Percentiles rank a stretch among this genome's conserved stretches.
phyloP scores from a whole-genome alignment of 1,140 invertebrate genomes.

The Eumeta japonica region DNA sequence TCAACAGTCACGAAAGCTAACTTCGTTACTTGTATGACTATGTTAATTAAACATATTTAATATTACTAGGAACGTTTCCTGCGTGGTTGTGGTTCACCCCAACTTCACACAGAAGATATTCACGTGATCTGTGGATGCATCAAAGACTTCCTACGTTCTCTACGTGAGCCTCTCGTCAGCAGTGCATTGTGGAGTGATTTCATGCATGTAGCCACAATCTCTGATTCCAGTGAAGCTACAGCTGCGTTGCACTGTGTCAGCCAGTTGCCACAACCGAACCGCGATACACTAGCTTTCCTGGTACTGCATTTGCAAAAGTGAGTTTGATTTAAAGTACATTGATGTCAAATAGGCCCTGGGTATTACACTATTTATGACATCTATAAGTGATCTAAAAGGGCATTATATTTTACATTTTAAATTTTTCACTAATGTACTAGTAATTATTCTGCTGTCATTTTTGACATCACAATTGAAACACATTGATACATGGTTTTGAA shows the following conservation, averaged over 20 bases:
- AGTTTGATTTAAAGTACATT: constrained; percentile 2
- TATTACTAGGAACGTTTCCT: constrained; percentile 46
- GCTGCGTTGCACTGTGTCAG: constrained; percentile 66
- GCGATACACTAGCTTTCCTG: constrained; percentile 81
- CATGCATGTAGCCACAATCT: constrained; percentile 60
- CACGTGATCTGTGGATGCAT: constrained; percentile 51
- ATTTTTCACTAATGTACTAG: no score
- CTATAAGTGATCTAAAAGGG: no score
- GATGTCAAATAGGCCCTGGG: no score
- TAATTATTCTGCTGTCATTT: no score
- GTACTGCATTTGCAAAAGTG: constrained; percentile 73
- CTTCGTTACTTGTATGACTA: constrained; percentile 9
- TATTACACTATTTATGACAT: no score
- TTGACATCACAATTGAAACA: no score
- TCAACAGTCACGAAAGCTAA: no score
- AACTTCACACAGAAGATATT: constrained; percentile 37
- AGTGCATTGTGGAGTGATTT: constrained; percentile 74
- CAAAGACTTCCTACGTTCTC: constrained; percentile 81
- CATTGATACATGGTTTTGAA: no score
- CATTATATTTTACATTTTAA: no score
- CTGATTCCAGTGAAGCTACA: constrained; percentile 37
- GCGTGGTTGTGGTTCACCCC: constrained; percentile 44
- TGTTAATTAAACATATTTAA: constrained; percentile 53
- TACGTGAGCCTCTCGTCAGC: constrained; percentile 83
- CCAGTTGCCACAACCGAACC: constrained; percentile 76